Conservation (phyloP, 2,888 invertebrate genomes). For the Junonia oenone region DNA sequence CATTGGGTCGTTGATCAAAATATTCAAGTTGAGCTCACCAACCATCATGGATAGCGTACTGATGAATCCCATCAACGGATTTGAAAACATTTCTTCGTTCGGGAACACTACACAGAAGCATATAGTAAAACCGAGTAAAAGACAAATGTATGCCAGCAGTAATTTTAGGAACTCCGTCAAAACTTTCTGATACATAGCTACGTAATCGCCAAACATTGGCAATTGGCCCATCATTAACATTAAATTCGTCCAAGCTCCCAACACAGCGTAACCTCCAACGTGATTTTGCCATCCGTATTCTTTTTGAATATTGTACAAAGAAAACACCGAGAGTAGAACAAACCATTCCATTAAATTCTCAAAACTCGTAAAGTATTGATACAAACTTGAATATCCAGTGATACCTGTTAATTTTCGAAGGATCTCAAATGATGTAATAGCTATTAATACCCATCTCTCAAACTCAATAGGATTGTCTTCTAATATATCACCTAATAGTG, state of each 20-base stretch:
- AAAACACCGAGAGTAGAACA: conserved; percentile 89
- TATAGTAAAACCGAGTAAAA: conserved; percentile 90
- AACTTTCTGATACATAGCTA: conserved; percentile 93
- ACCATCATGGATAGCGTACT: conserved; percentile 94
- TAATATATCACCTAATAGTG: conserved; percentile 85
- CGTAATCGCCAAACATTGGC: conserved; percentile 93
- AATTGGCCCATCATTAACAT: conserved; percentile 94
- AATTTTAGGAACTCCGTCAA: conserved; percentile 91
- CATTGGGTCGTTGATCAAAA: conserved; percentile 85
- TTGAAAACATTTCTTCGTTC: conserved; percentile 88
- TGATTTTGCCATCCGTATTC: conserved; percentile 93
- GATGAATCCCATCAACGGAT: conserved; percentile 90
- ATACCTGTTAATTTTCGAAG: conserved; percentile 88
- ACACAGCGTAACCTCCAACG: conserved; percentile 90
- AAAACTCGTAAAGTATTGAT: conserved; percentile 88
- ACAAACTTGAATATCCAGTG: conserved; percentile 87
- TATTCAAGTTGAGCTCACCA: conserved; percentile 88
- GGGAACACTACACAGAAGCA: conserved; percentile 94
- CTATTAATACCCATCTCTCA: conserved; percentile 88
- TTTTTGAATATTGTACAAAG: conserved; percentile 87
- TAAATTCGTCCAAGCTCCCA: conserved; percentile 92
- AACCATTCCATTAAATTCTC: conserved; percentile 94
- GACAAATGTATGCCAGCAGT: conserved; percentile 88
- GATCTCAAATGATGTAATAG: conserved; percentile 88
- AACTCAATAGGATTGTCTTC: conserved; percentile 88